Evolutionary conservation across 2,113 vertebrate species (phyloP).

Genomic region (Notechis scutatus): DNA sequence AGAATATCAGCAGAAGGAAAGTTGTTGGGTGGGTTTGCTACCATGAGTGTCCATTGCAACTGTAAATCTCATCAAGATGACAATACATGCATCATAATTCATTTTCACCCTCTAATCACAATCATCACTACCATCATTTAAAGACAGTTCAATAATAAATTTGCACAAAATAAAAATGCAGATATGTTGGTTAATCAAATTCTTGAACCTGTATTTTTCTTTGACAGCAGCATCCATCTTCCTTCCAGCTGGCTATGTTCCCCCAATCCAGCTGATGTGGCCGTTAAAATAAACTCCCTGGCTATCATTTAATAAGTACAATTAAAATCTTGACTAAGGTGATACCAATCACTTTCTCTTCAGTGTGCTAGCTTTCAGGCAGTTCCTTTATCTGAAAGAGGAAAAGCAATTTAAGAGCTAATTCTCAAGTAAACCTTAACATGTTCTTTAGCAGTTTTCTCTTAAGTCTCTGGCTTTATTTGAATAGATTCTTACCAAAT

Average conservation of each 20-base stretch:
- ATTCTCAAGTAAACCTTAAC: neutral
- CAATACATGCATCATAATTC: neutral
- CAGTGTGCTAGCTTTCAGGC: neutral
- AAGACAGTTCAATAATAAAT: neutral
- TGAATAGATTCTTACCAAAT: slow-evolving; percentile 3
- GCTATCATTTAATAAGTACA: slow-evolving; percentile 23
- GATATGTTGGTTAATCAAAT: neutral
- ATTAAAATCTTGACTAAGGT: slow-evolving; percentile 10
- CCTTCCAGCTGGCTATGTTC: neutral
- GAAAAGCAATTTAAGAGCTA: slow-evolving; percentile 15
- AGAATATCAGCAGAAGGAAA: neutral
- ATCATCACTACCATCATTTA: neutral
- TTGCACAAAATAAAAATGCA: neutral
- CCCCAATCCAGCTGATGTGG: neutral
- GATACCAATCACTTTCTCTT: neutral
- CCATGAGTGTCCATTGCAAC: neutral
- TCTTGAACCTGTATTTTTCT: neutral
- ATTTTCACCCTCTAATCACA: neutral
- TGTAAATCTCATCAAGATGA: neutral
- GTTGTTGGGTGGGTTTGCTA: too few species aligned
- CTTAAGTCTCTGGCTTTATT: neutral
- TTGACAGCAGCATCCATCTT: neutral
- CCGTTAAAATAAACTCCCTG: neutral
- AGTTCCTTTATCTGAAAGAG: slow-evolving; percentile 1
- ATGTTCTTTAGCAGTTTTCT: neutral